Evolutionary conservation across 2,113 vertebrate species (phyloP), one percentile per base, ranked within the genome.

Genomic region (Burhinus bistriatus): DNA sequence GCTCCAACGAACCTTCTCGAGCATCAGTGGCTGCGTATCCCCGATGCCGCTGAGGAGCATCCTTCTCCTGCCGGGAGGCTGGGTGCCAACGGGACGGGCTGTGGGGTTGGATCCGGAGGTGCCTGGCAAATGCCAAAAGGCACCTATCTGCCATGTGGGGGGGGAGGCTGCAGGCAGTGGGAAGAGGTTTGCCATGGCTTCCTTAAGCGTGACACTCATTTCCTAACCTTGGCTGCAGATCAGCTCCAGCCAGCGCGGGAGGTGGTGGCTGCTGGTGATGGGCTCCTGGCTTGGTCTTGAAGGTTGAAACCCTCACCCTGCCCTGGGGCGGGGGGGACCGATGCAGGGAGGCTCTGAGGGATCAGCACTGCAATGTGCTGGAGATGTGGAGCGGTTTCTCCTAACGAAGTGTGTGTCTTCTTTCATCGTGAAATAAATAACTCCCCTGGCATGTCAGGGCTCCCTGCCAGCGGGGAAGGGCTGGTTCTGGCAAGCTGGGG

Each of bases 401-500:
- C 2, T 87, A 61, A 19, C 1, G 5, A 34, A 72, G 12, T 5
- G 75, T 3, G 83, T 26, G 61, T 95, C 89, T 83, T 42, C 83
- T 93, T 95, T 95, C 94, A 86, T 89, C 6, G 9, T 59, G 57
- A 73, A 91, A 91, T 89, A 94, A 96, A 91, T 78, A 71, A 70
- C 93, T 94, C 81, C 75, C 77, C 89, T 94, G 94, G 93, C 96
- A 94, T n/a, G 83, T 26, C 83, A 38, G 93, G 94, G 95, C 95
- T 82, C 81, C 72, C 81, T 68, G 87, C 94, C 93, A 94, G 83
- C 44, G 1, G 86, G 77, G 72, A 23, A 59, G 52, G 93, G 91
- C 96, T 94, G 89, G 93, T 94, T 40, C 89, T 95, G 95, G 94
- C 96, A 95, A 26, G 96, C 95, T 0, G 13, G 52, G 93, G 93